Base-by-base conservation (phyloP, 1,140 invertebrate species). In the Drosophila nannoptera region DNA sequence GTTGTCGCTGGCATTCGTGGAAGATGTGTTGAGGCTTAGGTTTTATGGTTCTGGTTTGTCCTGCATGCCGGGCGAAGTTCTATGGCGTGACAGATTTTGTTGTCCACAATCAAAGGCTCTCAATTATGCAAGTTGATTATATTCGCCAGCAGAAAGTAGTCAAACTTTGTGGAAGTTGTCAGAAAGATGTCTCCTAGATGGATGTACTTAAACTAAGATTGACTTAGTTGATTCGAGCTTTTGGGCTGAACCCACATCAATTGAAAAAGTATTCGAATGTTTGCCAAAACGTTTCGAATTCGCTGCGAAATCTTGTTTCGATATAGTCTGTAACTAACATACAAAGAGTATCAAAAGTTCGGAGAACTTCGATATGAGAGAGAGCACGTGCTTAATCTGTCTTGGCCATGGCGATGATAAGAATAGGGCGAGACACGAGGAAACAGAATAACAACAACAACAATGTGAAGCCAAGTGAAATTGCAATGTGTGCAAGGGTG, bases 51-150 rank as follows among this genome's bases (percentile, higher is more conserved):
- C 43, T 43, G 62, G 53, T 38, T 64, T 54, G 32, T 38, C 38
- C 45, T 43, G 33, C 32, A 40, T 31, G 32, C 62, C 71, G 45
- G 67, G 46, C 55, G 69, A 78, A 67, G 58, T 76, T 78, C 55
- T 61, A 56, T 80, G 77, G 75, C 77, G 78, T 78, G 77, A 65
- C 77, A 66, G 48, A 73, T 69, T 72, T 75, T 50, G 40, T 61
- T 60, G 36, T 14, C 68, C 35, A 62, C 61, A 49, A 61, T 66
- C 70, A 68, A 78, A 78, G 78, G 66, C 62, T 60, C 72, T 75
- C 76, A 63, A 78, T 78, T 53, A 63, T 53, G 31, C 70, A 75
- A 78, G 56, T 75, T 78, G 67, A 74, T 78, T 78, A 78, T 78
- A 73, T 65, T 54, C 40, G 35, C 35, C 40, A 65, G 59, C 59